Base-by-base conservation (phyloP, 2,888 invertebrate species). In the Microchrysa polita region DNA sequence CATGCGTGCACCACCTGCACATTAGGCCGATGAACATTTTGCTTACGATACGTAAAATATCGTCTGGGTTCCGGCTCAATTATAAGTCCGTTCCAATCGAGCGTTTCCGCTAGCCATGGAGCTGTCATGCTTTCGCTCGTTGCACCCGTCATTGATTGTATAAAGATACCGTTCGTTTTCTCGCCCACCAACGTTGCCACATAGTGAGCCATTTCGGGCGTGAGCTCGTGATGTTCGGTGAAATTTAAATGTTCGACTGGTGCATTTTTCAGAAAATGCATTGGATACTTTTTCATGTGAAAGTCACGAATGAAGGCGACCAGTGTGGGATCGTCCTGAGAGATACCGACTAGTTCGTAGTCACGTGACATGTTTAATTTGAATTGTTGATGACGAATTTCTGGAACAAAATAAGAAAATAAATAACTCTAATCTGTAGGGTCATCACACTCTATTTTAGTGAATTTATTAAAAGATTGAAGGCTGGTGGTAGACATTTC, bases 351-450 rank as follows among this genome's bases (percentile, higher is more conserved):
- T 78, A 93, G 86, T 81, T 93, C 92, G 83, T 92, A 90, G 83
- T 93, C 93, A 77, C 90, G 90, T 65, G 91, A 91, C 91, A 93
- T 91, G 86, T 93, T 93, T 77, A 91, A 87, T 48, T 91, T 90
- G 84, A 93, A 93, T 82, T 93, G 93, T 81, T 92, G 91, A 76
- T 91, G 91, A 75, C 90, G 89, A 78, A 91, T 86, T 7, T 91
- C 92, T 91, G 82, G 1, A 81, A 81, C 18, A n/a, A n/a, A n/a
- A n/a, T n/a, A n/a, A n/a, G n/a, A n/a, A n/a, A n/a, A n/a, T n/a
- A n/a, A n/a, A n/a, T n/a, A n/a, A n/a, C n/a, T n/a, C n/a, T n/a
- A n/a, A n/a, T n/a, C n/a, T n/a, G n/a, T n/a, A n/a, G n/a, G n/a
- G n/a, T n/a, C n/a, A n/a, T n/a, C n/a, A n/a, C n/a, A n/a, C n/a